These are phyloP conservation scores for Drymonia ruficornis DNA, from an alignment of 2,888 invertebrate genomes.

Conservation along the genomic window DNA sequence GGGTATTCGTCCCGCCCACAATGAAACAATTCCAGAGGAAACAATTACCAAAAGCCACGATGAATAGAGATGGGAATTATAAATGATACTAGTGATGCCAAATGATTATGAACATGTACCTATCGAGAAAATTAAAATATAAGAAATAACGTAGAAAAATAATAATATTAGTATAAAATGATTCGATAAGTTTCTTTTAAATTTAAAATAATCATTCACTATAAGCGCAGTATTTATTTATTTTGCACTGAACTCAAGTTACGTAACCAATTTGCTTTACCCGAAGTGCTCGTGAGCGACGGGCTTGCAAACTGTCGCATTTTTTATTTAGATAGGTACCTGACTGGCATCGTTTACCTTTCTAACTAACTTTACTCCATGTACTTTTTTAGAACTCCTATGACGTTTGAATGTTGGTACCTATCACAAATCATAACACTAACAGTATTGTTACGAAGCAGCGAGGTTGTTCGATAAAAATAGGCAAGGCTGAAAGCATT, in stretches of 20 bases:
- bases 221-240: too few species aligned
- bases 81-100: constrained; percentile 12
- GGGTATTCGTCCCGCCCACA: constrained; percentile 11
- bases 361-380: too few species aligned
- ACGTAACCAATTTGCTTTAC: background rate
- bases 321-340: background rate
- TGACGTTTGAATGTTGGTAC: too few species aligned
- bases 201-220: too few species aligned
- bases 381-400: too few species aligned
- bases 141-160: background rate
- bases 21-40: constrained; percentile 22
- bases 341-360: too few species aligned
- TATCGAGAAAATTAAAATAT: background rate
- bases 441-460: too few species aligned
- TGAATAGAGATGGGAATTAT: constrained; percentile 15
- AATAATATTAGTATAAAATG: background rate
- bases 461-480: too few species aligned
- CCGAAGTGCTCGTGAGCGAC: background rate
- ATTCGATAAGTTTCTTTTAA: background rate
- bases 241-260: background rate
- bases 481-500: too few species aligned
- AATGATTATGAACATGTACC: background rate
- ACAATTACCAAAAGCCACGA: constrained; percentile 15
- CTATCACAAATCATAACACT: too few species aligned
- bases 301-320: background rate